Percentiles rank a stretch among this genome's conserved stretches.
These are phyloP conservation scores for Tragelaphus scriptus DNA, from an alignment of 2,113 vertebrate genomes.

Conservation along the genomic window DNA sequence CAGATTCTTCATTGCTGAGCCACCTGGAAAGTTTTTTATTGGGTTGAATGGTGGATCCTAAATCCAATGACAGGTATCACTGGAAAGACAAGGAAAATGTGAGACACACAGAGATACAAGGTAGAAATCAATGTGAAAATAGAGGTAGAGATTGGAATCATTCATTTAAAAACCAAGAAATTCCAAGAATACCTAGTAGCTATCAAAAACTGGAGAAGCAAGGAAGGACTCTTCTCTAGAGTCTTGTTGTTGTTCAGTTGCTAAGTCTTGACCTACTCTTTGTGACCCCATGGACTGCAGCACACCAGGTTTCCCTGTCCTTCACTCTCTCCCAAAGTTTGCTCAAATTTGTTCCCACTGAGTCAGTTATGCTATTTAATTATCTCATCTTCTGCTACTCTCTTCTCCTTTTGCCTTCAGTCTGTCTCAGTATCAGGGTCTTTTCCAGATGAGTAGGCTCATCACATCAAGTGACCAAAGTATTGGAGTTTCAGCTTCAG, in stretches of 20 bases:
- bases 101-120: neutral
- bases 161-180: neutral
- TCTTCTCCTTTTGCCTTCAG: neutral
- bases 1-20: neutral
- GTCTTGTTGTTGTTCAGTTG: neutral
- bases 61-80: neutral
- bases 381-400: neutral
- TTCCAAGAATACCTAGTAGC: neutral
- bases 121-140: neutral
- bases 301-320: neutral
- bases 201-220: neutral
- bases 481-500: neutral
- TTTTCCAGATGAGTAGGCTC: neutral
- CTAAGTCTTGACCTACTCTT: neutral
- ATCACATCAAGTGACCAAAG: neutral
- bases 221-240: neutral
- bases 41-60: neutral
- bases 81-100: neutral
- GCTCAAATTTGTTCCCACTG: neutral
- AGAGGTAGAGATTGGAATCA: neutral
- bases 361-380: neutral
- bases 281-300: neutral
- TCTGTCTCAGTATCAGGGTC: neutral
- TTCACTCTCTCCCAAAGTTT: neutral
- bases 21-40: neutral